Conservation (phyloP, 2,113 vertebrate species). For the Trichechus manatus region DNA sequence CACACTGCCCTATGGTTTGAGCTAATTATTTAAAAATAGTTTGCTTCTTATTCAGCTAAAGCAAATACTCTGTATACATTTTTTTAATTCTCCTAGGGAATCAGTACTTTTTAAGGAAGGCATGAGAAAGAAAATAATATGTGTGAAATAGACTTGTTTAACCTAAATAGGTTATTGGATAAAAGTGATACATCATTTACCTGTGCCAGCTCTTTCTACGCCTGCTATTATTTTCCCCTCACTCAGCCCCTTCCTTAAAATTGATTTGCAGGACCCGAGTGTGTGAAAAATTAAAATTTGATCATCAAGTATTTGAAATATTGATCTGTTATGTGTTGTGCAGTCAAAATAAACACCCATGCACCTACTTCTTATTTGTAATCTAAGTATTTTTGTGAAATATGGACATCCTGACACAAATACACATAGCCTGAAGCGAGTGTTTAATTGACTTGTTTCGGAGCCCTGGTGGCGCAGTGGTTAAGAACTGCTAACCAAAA, state of each 20-base stretch:
- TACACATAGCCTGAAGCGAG: not conserved
- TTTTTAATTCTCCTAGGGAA: conserved; percentile 63
- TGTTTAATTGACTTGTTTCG: not conserved
- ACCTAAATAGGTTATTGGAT: not conserved
- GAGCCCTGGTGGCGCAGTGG: too few species aligned
- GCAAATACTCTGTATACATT: conserved; percentile 52
- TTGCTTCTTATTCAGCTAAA: conserved; percentile 60
- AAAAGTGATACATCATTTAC: not conserved
- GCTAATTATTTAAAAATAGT: conserved; percentile 73
- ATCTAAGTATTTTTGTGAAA: not conserved
- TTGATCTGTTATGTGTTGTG: not conserved
- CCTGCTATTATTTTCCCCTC: not conserved
- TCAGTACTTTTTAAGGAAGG: not conserved
- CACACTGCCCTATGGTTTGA: conserved; percentile 61
- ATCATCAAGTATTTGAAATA: not conserved
- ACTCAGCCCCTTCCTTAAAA: not conserved
- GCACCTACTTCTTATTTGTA: not conserved
- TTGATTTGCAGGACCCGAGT: not conserved
- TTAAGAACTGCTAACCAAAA: too few species aligned
- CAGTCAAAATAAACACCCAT: not conserved
- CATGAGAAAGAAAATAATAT: conserved; percentile 1
- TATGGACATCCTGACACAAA: not conserved
- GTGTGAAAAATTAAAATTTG: not conserved
- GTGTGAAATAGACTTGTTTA: not conserved
- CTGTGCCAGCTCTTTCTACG: not conserved